A percentile compares a stretch with the other conserved stretches of the same genome.
Evolutionary conservation across 2,797 vertebrate genomes (phyloP).

Genomic region (Sebastes flavidus): DNA sequence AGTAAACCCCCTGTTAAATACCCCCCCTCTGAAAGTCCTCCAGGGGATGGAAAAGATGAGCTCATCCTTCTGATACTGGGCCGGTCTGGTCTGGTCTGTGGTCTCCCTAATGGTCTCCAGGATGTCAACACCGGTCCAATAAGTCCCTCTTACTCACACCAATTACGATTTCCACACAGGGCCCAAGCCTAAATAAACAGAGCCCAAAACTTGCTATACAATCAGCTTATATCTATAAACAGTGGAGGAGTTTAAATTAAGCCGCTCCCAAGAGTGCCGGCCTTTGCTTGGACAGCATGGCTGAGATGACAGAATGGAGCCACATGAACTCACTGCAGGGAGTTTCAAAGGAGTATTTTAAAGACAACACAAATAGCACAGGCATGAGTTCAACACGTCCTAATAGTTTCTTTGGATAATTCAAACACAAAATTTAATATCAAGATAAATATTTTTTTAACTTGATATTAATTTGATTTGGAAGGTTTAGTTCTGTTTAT

Average conservation of each 20-base stretch:
- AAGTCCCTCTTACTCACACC: conserved; percentile 69
- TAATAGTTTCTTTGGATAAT: neutral
- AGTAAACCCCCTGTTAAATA: conserved; percentile 4
- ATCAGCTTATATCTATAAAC: conserved; percentile 76
- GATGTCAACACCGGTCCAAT: conserved; percentile 65
- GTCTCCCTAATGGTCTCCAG: conserved; percentile 66
- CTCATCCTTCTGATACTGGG: conserved; percentile 55
- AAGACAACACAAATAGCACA: conserved; percentile 37
- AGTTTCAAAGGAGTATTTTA: conserved; percentile 51
- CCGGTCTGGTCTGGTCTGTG: conserved; percentile 44
- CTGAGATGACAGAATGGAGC: conserved; percentile 73
- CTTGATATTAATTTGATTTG: neutral
- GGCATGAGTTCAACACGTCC: neutral
- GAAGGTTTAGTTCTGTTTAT: neutral
- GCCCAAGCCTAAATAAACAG: conserved; percentile 73
- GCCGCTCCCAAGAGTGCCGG: conserved; percentile 49
- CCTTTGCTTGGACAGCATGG: conserved; percentile 50
- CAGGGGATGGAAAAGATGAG: conserved; percentile 65
- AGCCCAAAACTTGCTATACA: conserved; percentile 62
- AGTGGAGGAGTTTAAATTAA: conserved; percentile 65
- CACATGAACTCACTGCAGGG: conserved; percentile 57
- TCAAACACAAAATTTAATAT: neutral
- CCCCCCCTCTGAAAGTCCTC: conserved; percentile 18
- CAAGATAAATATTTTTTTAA: neutral
- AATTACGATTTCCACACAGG: conserved; percentile 70